Percentiles rank a stretch among this genome's conserved stretches.
phyloP scores from a whole-genome alignment of 1,140 invertebrate genomes.

The Akabosia matsudoensis region DNA sequence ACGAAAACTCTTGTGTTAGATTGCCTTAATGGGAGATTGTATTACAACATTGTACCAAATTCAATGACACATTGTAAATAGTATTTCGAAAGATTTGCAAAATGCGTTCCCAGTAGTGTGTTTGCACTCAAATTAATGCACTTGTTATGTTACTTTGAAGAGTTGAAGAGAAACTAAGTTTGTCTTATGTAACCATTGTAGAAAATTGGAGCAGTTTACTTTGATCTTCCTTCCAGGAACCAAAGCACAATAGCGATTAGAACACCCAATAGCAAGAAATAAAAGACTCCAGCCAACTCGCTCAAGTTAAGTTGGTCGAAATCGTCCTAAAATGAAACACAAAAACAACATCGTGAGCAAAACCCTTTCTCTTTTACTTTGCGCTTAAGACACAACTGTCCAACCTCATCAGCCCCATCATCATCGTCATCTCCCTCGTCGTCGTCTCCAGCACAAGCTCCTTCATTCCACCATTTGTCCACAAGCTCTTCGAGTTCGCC shows the following conservation, averaged over 20 bases:
- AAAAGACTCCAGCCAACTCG: slow-evolving; percentile 33
- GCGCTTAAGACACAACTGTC: background rate
- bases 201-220: background rate
- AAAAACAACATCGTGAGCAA: too few relatives aligned
- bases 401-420: background rate
- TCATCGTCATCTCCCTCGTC: slow-evolving; percentile 23
- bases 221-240: slow-evolving; percentile 24
- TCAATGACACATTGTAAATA: too few relatives aligned
- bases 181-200: background rate
- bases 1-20: too few relatives aligned
- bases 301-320: slow-evolving; percentile 35
- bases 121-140: too few relatives aligned
- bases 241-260: slow-evolving; percentile 28
- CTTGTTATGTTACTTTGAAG: too few relatives aligned
- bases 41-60: too few relatives aligned
- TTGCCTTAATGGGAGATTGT: too few relatives aligned
- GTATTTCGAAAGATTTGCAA: too few relatives aligned
- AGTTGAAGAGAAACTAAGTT: slow-evolving; percentile 5
- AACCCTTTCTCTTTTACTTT: background rate
- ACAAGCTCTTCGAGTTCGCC: slow-evolving; percentile 83
- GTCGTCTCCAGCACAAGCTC: slow-evolving; percentile 33
- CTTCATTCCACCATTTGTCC: slow-evolving; percentile 89
- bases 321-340: slow-evolving; percentile 24
- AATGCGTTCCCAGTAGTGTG: too few relatives aligned
- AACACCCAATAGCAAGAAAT: slow-evolving; percentile 20